Evolutionary conservation across 2,113 vertebrate species (phyloP).

Genomic region (Grus americana): DNA sequence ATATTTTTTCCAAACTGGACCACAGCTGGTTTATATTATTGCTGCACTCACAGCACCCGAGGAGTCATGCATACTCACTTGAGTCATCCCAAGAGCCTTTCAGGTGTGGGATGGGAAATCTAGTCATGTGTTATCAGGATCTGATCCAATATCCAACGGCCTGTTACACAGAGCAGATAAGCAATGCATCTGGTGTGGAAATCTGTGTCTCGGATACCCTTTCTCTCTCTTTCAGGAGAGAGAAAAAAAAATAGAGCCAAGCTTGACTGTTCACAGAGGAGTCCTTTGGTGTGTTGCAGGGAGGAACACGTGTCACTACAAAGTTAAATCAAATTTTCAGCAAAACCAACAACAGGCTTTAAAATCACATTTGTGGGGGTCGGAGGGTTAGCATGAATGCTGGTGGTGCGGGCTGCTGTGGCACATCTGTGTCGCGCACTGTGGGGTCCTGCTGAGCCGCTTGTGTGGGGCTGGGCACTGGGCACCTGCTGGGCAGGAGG

Average conservation of each 20-base stretch:
- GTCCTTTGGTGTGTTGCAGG: background rate
- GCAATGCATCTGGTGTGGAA: background rate
- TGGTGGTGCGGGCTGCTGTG: fast-evolving
- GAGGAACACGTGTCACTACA: background rate
- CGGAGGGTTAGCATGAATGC: fast-evolving
- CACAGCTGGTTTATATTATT: background rate
- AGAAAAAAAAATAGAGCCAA: background rate
- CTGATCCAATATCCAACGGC: background rate
- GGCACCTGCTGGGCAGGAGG: background rate
- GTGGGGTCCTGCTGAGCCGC: background rate
- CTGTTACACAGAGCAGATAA: background rate
- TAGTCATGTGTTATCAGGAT: background rate
- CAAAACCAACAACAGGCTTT: background rate
- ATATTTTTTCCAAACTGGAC: background rate
- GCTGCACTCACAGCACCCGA: background rate
- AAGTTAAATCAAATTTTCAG: background rate
- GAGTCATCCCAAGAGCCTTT: constrained; percentile 4
- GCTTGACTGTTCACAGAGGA: background rate
- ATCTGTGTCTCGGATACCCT: background rate
- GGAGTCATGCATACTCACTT: background rate
- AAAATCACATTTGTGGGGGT: background rate
- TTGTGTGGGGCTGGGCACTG: background rate
- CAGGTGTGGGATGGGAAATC: background rate
- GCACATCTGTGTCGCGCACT: background rate
- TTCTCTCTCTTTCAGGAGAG: background rate